These are phyloP conservation scores for Cyprinus carpio DNA, from an alignment of 2,113 vertebrate species.

Conservation along the genomic window DNA sequence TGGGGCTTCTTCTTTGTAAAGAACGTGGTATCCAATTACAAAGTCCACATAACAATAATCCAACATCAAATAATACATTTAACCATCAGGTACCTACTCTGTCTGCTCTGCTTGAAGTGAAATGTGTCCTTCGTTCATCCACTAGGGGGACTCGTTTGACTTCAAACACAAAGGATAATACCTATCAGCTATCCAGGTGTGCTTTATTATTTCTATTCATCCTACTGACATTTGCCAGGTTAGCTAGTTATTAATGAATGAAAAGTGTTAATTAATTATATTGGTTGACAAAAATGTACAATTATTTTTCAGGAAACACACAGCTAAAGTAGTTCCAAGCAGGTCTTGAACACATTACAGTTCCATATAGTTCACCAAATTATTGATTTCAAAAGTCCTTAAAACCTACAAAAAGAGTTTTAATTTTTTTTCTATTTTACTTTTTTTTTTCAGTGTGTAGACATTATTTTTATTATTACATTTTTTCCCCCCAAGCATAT, in stretches of 20 bases:
- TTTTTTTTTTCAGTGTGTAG: no score
- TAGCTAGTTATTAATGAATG: not conserved
- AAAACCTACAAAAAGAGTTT: not conserved
- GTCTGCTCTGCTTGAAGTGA: not conserved
- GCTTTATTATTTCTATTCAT: not conserved
- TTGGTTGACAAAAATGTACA: no score
- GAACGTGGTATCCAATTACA: not conserved
- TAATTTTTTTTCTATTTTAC: no score
- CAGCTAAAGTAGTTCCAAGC: not conserved
- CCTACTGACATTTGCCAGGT: not conserved
- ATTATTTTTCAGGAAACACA: no score
- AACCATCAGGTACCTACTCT: not conserved
- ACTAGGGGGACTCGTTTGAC: slow-evolving; percentile 34
- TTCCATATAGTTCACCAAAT: not conserved
- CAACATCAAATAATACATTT: not conserved
- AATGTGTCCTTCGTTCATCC: not conserved
- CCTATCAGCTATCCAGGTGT: no score
- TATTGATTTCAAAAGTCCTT: not conserved
- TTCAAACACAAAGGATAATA: not conserved
- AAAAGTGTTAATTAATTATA: not conserved
- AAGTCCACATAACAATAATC: not conserved
- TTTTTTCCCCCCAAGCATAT: not conserved
- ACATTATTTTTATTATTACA: no score
- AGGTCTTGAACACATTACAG: not conserved
- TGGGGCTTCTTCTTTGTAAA: not conserved